These are phyloP conservation scores for Peromyscus attwateri DNA, from an alignment of 2,797 vertebrate species.

Conservation along the genomic window DNA sequence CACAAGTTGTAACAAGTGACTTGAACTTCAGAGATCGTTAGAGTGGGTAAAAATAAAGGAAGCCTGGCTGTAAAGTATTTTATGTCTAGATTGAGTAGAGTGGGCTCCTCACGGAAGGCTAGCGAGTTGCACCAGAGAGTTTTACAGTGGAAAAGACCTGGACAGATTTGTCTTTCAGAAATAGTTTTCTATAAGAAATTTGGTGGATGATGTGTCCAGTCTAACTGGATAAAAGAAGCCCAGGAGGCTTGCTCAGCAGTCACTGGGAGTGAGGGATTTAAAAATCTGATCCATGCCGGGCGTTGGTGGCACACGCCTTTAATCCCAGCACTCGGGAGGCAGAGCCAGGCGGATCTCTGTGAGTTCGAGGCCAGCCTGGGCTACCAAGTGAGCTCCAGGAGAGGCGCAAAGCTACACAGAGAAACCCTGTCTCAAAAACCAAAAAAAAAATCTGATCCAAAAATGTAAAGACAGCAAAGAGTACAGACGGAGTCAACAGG, in stretches of 20 bases:
- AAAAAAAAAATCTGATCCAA: background rate
- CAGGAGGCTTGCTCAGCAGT: background rate
- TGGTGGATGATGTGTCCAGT: background rate
- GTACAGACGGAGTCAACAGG: fast-evolving
- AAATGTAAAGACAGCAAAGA: background rate
- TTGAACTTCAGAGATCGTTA: too few relatives aligned
- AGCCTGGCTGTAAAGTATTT: background rate
- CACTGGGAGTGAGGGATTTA: background rate
- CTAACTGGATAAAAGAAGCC: background rate
- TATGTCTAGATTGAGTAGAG: background rate
- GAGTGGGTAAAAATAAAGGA: background rate
- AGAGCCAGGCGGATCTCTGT: too few relatives aligned
- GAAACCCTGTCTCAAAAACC: too few relatives aligned
- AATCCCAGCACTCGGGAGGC: too few relatives aligned
- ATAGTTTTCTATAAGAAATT: background rate
- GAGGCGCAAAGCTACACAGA: too few relatives aligned
- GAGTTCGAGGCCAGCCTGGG: too few relatives aligned
- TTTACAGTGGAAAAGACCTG: background rate
- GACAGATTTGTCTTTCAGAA: background rate
- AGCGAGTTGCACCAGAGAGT: background rate
- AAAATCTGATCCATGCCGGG: background rate
- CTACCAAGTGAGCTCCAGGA: too few relatives aligned
- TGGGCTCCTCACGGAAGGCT: background rate
- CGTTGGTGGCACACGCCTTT: too few relatives aligned
- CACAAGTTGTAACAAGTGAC: background rate